Base-by-base conservation (phyloP, 1,140 invertebrate species). In the Drosophila melanogaster region DNA sequence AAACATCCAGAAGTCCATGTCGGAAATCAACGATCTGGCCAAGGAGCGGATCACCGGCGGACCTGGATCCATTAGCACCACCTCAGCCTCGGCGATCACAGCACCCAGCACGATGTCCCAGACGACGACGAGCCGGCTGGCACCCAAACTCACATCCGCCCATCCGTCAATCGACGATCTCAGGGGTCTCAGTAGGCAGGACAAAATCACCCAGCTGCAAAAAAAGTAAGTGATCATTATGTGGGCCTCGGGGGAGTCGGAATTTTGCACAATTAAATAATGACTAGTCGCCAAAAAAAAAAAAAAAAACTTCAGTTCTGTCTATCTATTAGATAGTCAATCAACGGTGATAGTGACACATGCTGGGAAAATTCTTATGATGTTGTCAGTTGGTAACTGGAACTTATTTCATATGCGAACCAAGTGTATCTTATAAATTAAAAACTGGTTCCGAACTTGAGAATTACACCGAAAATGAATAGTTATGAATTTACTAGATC, bases 1-100 rank as follows among this genome's bases (percentile, higher is more conserved):
- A 65, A 95, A 96, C 74, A 93, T 96, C 44, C 95, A 96, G 92
- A 95, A 94, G 83, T 95, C 95, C 78, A 95, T 96, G 92, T 95
- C 95, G 24, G 95, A 96, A 93, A 96, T 96, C 94, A 96, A 95
- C 80, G 94, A 93, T 58, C 65, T 93, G 70, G 83, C 92, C 49
- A 72, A 87, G 51, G 90, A 89, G 84, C 91, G 61, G 41, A 86
- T 60, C 53, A 77, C 66, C n/a, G 70, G 72, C 40, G 66, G 61
- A 51, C 30, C 49, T 17, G 49, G 50, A 33, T 26, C 41, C 46
- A 73, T 55, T 1, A 73, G 38, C 24, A 73, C 51, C 40, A 62
- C 50, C 46, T 51, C 44, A 44, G 37, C 51, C 61, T 61, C 60
- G 54, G 77, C 56, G 4, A 51, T 67, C 17, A 70, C 66, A 24